Evolutionary conservation across 2,888 invertebrate genomes (phyloP), one percentile per base, ranked within the genome.

Genomic region (Nephrocerus scutellatus): DNA sequence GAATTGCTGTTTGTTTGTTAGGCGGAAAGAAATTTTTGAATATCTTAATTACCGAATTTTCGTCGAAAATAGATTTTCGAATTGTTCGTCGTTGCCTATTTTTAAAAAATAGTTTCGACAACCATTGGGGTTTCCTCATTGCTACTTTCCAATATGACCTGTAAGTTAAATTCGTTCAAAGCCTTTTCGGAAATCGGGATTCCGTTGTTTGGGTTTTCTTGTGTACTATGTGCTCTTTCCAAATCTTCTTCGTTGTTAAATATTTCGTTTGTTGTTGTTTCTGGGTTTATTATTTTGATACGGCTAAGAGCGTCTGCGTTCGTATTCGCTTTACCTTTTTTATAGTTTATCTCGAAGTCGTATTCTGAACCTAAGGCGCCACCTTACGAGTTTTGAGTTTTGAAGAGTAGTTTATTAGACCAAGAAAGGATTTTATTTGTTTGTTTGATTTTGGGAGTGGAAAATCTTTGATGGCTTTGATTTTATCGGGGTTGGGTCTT

Each of bases 21-120:
- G 33, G 33, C 4, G 24, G 16, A 16, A 33, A 33, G 7, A 2
- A 23, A n/a, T 15, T 23, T 24, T 33, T 33, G 24, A 24, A 15
- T 8, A 33, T 24, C 16, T 33, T 12, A 15, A 33, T 23, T 5
- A 23, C 10, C 18, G 9, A 5, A 9, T 32, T 16, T 20, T 32
- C 32, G n/a, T 34, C 25, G 19, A 25, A 34, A 10, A 12, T 2
- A 14, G 18, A 12, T 19, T 28, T 26, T 19, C 10, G 35, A 9
- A 26, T 19, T 5, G 20, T 35, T 16, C 13, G 18, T 26, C 26
- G 26, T 35, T 35, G 26, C 20, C 21, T 26, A 10, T 35, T 35
- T 26, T 26, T 35, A n/a, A 26, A 35, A 35, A 15, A 35, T 26
- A 7, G 12, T 35, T 12, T 35, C 20, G 13, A 9, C 12, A 10